These are phyloP conservation scores for Plestiodon gilberti DNA, from an alignment of 2,113 vertebrate species.

Conservation along the genomic window DNA sequence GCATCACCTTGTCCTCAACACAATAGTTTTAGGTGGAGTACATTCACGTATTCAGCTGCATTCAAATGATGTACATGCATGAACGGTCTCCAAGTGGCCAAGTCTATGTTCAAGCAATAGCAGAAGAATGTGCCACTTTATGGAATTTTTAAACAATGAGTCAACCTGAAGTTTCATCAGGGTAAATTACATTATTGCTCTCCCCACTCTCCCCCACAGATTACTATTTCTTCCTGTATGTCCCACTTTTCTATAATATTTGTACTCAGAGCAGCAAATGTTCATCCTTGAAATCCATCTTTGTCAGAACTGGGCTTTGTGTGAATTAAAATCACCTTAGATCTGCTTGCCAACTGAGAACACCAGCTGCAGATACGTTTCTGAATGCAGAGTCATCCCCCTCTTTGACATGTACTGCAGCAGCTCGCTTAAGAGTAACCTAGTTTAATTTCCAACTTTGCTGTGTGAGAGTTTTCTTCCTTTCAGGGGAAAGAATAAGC, in stretches of 20 bases:
- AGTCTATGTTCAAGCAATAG: background rate
- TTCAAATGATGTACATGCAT: background rate
- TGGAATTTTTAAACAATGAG: too few relatives aligned
- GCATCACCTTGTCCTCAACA: background rate
- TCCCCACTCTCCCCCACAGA: background rate
- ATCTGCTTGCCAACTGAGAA: background rate
- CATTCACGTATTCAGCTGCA: background rate
- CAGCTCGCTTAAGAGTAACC: background rate
- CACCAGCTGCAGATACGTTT: background rate
- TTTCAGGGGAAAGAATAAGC: background rate
- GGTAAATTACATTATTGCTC: background rate
- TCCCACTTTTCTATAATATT: too few relatives aligned
- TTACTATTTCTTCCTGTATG: background rate
- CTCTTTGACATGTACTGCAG: background rate
- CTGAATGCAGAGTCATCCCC: background rate
- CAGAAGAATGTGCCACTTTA: background rate
- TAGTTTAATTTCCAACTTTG: constrained; percentile 21
- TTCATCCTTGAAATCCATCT: background rate
- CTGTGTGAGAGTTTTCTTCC: background rate
- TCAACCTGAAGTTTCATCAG: too few relatives aligned
- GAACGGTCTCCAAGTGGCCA: background rate
- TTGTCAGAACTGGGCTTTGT: background rate
- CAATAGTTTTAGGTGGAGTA: background rate
- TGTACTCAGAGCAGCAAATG: too few relatives aligned
- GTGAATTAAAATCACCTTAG: background rate